A percentile compares a stretch with the other conserved stretches of the same genome.
Evolutionary conservation across 2,797 vertebrate genomes (phyloP).

Genomic region (Podarcis lilfordi): DNA sequence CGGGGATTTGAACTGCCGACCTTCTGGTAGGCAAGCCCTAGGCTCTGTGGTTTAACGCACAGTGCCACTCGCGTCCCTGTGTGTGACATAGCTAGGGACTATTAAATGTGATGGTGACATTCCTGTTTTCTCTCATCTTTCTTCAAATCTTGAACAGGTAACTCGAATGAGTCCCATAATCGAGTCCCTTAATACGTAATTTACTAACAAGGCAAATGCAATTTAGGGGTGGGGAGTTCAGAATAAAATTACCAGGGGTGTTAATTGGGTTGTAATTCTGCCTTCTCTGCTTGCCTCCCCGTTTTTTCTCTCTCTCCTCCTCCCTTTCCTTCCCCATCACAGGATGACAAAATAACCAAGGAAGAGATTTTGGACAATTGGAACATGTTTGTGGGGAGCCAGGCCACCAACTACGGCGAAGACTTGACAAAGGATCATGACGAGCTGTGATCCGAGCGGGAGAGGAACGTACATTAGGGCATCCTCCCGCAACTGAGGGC

Average conservation of each 20-base stretch:
- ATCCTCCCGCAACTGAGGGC: neutral
- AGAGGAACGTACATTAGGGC: neutral
- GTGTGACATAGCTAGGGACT: neutral
- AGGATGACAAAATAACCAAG: conserved; percentile 90
- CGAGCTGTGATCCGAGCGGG: conserved; percentile 80
- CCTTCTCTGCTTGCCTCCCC: conserved; percentile 6
- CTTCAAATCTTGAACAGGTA: neutral
- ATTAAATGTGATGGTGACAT: neutral
- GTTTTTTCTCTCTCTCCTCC: neutral
- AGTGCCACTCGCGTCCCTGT: too few species aligned
- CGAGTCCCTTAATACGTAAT: neutral
- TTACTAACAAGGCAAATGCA: neutral
- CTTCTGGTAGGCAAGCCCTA: too few species aligned
- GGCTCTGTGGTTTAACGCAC: too few species aligned
- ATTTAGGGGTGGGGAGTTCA: conserved; percentile 40
- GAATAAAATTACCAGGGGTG: neutral
- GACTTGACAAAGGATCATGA: conserved; percentile 90
- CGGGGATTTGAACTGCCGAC: too few species aligned
- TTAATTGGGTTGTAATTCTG: conserved; percentile 34
- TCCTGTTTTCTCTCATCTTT: neutral
- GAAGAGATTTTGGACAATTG: conserved; percentile 90
- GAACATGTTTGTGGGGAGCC: conserved; percentile 97
- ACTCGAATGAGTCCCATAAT: neutral
- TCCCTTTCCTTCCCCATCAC: neutral
- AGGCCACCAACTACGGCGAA: conserved; percentile 93